Evolutionary conservation across 2,113 vertebrate genomes (phyloP).

Genomic region (Mormyrus iriodes): DNA sequence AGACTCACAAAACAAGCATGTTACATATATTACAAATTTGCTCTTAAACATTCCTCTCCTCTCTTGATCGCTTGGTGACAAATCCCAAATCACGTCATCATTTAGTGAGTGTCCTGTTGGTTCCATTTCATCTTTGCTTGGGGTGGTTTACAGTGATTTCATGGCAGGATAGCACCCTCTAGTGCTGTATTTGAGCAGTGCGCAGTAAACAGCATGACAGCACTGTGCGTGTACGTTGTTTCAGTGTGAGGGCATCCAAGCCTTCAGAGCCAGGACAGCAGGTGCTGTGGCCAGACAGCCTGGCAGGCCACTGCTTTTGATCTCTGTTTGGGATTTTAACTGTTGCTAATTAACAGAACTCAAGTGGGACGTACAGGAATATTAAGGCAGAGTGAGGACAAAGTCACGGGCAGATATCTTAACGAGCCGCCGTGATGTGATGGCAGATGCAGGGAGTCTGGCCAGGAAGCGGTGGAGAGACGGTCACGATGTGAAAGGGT

Average conservation of each 20-base stretch:
- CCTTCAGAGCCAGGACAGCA: neutral
- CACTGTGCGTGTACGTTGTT: neutral
- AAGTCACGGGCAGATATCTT: neutral
- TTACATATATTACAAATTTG: neutral
- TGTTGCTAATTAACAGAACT: neutral
- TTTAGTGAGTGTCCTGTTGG: neutral
- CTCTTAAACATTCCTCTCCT: neutral
- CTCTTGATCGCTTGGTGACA: neutral
- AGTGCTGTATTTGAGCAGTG: neutral
- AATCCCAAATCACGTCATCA: neutral
- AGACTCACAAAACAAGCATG: neutral
- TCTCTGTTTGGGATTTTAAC: neutral
- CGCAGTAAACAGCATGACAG: neutral
- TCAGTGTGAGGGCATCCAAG: neutral
- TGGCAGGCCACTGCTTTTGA: neutral
- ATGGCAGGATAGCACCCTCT: constrained; percentile 4
- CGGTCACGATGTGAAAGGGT: neutral
- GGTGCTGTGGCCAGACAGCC: neutral
- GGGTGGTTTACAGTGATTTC: neutral
- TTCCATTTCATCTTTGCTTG: neutral
- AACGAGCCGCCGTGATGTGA: neutral
- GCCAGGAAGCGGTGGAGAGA: neutral
- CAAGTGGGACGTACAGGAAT: neutral
- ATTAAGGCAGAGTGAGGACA: neutral
- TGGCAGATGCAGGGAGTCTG: neutral